Evolutionary conservation across 2,888 invertebrate genomes (phyloP).

Genomic region (Plebejus argus): DNA sequence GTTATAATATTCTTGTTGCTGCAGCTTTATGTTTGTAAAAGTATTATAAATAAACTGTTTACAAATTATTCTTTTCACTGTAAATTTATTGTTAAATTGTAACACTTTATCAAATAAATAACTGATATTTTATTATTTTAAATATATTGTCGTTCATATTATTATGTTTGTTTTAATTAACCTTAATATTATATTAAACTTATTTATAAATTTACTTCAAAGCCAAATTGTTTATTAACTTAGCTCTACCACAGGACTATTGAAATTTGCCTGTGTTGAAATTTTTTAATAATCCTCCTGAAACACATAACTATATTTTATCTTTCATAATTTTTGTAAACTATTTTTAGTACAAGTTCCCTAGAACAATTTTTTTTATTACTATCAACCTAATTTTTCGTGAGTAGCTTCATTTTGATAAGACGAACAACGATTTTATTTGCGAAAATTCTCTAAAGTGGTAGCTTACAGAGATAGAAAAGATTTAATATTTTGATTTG

Average conservation of each 20-base stretch:
- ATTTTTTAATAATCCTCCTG: neutral
- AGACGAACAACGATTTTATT: too few species aligned
- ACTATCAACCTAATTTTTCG: too few species aligned
- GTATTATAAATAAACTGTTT: neutral
- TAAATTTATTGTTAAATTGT: neutral
- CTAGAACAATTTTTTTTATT: too few species aligned
- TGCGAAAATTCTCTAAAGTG: too few species aligned
- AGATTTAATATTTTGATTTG: too few species aligned
- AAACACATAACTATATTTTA: neutral
- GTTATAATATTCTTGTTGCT: neutral
- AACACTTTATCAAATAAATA: neutral
- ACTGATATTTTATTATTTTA: constrained; percentile 2
- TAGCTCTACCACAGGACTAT: neutral
- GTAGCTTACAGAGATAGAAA: too few species aligned
- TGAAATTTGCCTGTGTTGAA: neutral
- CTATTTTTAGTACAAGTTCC: too few species aligned
- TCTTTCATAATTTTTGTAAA: neutral
- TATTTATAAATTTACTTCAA: neutral
- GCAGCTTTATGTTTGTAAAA: neutral
- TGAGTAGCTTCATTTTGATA: too few species aligned
- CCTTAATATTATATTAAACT: neutral
- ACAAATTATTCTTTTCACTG: neutral
- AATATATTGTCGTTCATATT: neutral
- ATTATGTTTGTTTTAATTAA: neutral
- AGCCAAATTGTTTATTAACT: neutral